A percentile compares a stretch with the other conserved stretches of the same genome.
These are phyloP conservation scores for Heliornis fulica DNA, from an alignment of 2,113 vertebrate genomes.

Conservation along the genomic window DNA sequence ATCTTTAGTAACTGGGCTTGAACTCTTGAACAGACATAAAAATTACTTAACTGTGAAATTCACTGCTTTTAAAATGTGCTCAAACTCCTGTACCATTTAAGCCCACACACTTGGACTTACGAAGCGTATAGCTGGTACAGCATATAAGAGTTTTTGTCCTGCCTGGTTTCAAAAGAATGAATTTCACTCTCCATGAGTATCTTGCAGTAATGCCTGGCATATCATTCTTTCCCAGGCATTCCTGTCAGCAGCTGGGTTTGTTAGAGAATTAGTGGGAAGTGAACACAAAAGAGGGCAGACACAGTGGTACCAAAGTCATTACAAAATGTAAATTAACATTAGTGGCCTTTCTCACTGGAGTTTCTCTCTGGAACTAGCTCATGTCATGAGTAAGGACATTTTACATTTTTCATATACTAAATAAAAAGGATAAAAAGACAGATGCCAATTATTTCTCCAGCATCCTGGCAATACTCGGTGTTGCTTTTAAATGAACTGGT, in stretches of 20 bases:
- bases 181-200: background rate
- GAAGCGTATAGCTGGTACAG: background rate
- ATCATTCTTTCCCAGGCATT: slow-evolving; percentile 17
- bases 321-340: slow-evolving; percentile 3
- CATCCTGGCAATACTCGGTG: background rate
- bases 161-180: background rate
- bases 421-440: background rate
- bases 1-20: background rate
- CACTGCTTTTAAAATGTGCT: background rate
- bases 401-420: background rate
- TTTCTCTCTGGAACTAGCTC: background rate
- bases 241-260: slow-evolving; percentile 6
- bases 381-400: background rate
- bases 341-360: background rate
- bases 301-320: background rate
- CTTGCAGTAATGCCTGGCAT: background rate
- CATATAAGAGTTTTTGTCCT: background rate
- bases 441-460: background rate
- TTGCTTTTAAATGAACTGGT: background rate
- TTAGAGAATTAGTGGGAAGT: slow-evolving; percentile 4
- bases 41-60: slow-evolving; percentile 28
- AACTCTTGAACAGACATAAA: slow-evolving; percentile 34
- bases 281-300: background rate
- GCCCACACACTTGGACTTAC: background rate
- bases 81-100: background rate